These are phyloP conservation scores for Drosophila tsacasi DNA, from an alignment of 1,140 invertebrate genomes.

Conservation along the genomic window DNA sequence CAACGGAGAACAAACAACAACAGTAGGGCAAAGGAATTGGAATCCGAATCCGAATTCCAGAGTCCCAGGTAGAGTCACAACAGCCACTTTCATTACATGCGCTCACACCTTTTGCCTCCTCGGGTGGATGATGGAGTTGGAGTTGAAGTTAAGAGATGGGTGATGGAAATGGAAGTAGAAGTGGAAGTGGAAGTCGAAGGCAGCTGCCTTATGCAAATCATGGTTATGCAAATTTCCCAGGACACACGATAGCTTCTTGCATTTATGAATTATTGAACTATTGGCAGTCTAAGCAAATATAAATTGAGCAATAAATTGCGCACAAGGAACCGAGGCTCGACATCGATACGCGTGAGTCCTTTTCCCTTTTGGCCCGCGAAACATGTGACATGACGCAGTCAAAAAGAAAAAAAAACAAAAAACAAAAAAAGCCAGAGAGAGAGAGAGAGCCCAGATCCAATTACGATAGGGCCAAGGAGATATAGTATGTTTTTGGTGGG, in stretches of 20 bases:
- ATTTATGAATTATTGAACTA: conserved; percentile 81
- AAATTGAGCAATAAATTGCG: conserved; percentile 79
- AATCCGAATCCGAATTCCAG: background rate
- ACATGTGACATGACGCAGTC: conserved; percentile 77
- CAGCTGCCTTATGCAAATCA: conserved; percentile 76
- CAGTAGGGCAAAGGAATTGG: conserved; percentile 18
- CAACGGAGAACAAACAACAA: conserved; percentile 72
- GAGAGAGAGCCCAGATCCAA: conserved; percentile 46
- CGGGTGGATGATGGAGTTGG: conserved; percentile 1
- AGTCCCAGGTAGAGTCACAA: conserved; percentile 53
- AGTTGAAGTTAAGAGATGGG: background rate
- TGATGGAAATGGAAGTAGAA: background rate
- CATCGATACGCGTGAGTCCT: conserved; percentile 76
- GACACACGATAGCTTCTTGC: conserved; percentile 59
- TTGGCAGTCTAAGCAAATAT: conserved; percentile 82
- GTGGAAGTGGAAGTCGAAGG: conserved; percentile 4
- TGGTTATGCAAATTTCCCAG: conserved; percentile 69
- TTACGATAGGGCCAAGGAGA: conserved; percentile 52
- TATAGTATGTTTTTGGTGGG: conserved; percentile 1
- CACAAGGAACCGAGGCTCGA: conserved; percentile 2
- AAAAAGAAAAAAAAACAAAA: conserved; percentile 12
- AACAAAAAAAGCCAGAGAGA: background rate
- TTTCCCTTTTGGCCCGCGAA: conserved; percentile 20
- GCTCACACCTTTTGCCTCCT: conserved; percentile 65
- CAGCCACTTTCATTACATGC: conserved; percentile 61